phyloP scores from a whole-genome alignment of 2,113 vertebrate species.

The Platysteira castanea region DNA sequence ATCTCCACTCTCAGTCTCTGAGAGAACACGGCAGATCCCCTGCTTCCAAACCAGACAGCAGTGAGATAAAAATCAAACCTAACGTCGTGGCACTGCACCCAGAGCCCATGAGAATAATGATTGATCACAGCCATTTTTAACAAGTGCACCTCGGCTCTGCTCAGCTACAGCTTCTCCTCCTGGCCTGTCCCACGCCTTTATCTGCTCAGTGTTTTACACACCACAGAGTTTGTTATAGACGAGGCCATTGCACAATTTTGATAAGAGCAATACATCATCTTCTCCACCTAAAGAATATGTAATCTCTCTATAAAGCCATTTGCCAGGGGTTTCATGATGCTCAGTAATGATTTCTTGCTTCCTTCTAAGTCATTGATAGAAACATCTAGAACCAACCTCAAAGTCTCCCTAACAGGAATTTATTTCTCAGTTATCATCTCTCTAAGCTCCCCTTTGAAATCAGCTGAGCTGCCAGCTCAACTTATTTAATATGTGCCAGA shows the following conservation, averaged over 20 bases:
- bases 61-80: background rate
- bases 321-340: background rate
- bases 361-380: background rate
- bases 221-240: background rate
- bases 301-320: background rate
- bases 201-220: background rate
- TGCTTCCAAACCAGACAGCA: background rate
- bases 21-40: background rate
- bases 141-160: background rate
- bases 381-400: background rate
- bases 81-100: background rate
- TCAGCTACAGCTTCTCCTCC: background rate
- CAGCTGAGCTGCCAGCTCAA: background rate
- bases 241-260: background rate
- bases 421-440: background rate
- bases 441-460: background rate
- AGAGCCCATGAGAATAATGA: background rate
- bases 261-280: background rate
- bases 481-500: background rate
- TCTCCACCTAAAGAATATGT: background rate
- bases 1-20: background rate
- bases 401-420: background rate
- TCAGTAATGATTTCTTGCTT: background rate
- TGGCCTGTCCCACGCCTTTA: too few species aligned
- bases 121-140: background rate